phyloP scores from a whole-genome alignment of 2,113 vertebrate genomes.

The Lophura nycthemera region DNA sequence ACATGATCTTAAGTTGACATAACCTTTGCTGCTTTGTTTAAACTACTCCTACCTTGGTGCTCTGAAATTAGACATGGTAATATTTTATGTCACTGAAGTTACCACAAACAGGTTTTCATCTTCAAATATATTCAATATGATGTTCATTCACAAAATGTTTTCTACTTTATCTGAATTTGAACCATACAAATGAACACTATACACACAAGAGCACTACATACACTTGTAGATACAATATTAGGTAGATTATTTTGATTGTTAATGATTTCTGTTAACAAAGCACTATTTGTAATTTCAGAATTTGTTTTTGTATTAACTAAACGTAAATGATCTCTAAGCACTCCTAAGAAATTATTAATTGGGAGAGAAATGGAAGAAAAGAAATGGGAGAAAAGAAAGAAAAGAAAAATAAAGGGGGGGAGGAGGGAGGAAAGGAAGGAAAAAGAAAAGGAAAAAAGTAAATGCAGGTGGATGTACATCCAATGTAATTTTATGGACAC shows the following conservation, averaged over 20 bases:
- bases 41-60: neutral
- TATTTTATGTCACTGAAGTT: neutral
- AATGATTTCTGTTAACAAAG: neutral
- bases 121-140: neutral
- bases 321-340: neutral
- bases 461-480: neutral
- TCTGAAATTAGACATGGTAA: neutral
- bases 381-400: neutral
- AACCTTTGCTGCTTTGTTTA: neutral
- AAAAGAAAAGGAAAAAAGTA: neutral
- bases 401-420: neutral
- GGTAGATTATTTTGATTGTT: neutral
- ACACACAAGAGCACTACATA: neutral
- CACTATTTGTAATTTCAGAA: neutral
- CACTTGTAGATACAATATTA: neutral
- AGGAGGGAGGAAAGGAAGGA: too few species aligned
- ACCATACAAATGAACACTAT: neutral
- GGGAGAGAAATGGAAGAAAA: neutral
- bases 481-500: neutral
- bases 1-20: neutral
- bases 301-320: neutral
- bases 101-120: accelerated
- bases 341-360: neutral
- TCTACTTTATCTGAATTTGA: neutral
- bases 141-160: neutral